Evolutionary conservation across 2,888 invertebrate species (phyloP), one percentile per base, ranked within the genome.

Genomic region (Drosophila subquinaria): DNA sequence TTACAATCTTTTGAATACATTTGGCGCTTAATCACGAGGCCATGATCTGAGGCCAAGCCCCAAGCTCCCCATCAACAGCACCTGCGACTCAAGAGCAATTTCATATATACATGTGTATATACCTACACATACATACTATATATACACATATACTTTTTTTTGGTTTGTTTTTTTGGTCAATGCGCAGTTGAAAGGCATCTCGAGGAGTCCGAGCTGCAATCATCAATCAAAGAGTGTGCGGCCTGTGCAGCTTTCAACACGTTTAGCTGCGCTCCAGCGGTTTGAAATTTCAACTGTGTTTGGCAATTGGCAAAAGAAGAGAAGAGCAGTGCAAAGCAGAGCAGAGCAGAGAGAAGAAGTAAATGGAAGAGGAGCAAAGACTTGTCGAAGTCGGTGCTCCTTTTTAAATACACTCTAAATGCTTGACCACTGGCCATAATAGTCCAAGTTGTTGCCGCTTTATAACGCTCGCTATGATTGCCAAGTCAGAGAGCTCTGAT

Each of bases 1-100:
- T 88, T 88, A 89, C 85, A 83, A 88, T 88, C 89, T 89, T 88
- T 89, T 88, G 88, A 88, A 89, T 89, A 88, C 89, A 82, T 88
- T 88, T 89, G 88, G 82, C 86, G 86, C 86, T 88, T 89, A 88
- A 88, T 88, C 87, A 88, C 83, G 82, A 72, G 88, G 79, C 88
- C 82, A 73, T 87, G 81, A 85, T 88, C 86, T 73, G 67, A 57
- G 59, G 38, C 65, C 59, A 68, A 55, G 51, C 73, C 66, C 45
- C 17, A 59, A 47, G 50, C 42, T 51, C 33, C 51, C 57, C 51
- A 47, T 48, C 38, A 43, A 30, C 63, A 65, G 64, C 64, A 65
- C 56, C 57, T 61, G 60, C 60, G 13, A 23, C 57, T 57, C 35
- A 36, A 61, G 64, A 74, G 56, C 60, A 75, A 73, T 76, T 79